Conservation (phyloP, 2,888 invertebrate species). For the Athalia circularis region DNA sequence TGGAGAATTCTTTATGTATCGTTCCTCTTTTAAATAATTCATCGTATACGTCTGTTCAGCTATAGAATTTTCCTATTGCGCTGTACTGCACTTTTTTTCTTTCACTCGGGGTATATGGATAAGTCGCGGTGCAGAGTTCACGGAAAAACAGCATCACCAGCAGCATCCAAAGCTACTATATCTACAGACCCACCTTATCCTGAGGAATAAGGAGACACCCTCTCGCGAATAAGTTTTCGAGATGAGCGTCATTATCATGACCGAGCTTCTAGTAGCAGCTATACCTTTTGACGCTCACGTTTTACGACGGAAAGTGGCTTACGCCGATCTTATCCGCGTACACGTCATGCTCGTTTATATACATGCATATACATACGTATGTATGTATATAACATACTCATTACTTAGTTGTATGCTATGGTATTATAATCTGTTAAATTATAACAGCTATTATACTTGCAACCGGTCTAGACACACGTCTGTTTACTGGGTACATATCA, state of each 20-base stretch:
- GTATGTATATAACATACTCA: no score
- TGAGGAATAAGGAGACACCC: conserved; percentile 8
- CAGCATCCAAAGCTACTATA: background rate
- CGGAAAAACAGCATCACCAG: background rate
- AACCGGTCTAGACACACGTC: background rate
- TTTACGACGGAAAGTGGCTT: background rate
- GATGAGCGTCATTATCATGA: conserved; percentile 32
- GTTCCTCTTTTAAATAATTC: no score
- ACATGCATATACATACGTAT: no score
- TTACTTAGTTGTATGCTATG: no score
- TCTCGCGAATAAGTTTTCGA: conserved; percentile 42
- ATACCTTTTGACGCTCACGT: no score
- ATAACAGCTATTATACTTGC: background rate
- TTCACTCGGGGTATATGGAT: no score
- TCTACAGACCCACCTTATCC: background rate
- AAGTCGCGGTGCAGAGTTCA: no score
- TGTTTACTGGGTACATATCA: background rate
- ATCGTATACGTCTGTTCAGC: no score
- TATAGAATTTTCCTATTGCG: no score
- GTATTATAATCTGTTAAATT: background rate
- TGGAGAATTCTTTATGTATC: no score
- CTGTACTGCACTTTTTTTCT: no score
- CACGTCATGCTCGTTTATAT: background rate
- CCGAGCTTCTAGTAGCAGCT: background rate
- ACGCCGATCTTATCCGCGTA: background rate